Conservation (phyloP, 2,113 vertebrate species). For the Ancistrus triradiatus region DNA sequence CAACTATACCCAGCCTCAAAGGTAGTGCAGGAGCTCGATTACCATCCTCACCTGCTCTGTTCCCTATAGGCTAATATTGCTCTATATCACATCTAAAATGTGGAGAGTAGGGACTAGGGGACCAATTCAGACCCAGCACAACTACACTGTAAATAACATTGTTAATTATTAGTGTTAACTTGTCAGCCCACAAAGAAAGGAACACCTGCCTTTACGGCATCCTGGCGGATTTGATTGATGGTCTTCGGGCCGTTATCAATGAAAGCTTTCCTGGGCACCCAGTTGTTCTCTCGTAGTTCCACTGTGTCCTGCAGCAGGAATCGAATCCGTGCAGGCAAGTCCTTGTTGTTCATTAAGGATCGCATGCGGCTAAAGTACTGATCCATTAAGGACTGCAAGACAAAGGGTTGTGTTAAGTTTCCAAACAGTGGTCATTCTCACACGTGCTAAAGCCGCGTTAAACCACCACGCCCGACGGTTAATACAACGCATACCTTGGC, state of each 20-base stretch:
- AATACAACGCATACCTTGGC: slow-evolving; percentile 79
- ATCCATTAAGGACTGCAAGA: slow-evolving; percentile 95
- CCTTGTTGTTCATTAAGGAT: slow-evolving; percentile 99
- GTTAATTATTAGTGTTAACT: too few relatives aligned
- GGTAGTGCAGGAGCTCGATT: too few relatives aligned
- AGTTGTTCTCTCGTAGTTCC: slow-evolving; percentile 96
- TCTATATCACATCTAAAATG: too few relatives aligned
- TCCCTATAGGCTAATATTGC: too few relatives aligned
- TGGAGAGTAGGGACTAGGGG: too few relatives aligned
- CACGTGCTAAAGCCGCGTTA: too few relatives aligned
- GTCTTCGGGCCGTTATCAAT: slow-evolving; percentile 99
- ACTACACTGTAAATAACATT: too few relatives aligned
- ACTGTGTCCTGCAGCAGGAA: slow-evolving; percentile 99
- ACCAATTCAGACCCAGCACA: too few relatives aligned
- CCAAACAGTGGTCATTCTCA: neutral
- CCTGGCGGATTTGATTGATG: slow-evolving; percentile 98
- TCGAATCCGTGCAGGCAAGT: slow-evolving; percentile 98
- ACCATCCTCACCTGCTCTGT: too few relatives aligned
- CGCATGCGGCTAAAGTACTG: slow-evolving; percentile 99
- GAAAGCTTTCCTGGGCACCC: slow-evolving; percentile 99
- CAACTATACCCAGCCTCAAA: too few relatives aligned
- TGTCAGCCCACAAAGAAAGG: too few relatives aligned
- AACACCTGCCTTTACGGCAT: slow-evolving; percentile 90
- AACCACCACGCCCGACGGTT: too few relatives aligned
- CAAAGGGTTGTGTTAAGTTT: neutral